Evolutionary conservation across 1,140 invertebrate species (phyloP), one percentile per base, ranked within the genome.

Genomic region (Phymastichus coffea): DNA sequence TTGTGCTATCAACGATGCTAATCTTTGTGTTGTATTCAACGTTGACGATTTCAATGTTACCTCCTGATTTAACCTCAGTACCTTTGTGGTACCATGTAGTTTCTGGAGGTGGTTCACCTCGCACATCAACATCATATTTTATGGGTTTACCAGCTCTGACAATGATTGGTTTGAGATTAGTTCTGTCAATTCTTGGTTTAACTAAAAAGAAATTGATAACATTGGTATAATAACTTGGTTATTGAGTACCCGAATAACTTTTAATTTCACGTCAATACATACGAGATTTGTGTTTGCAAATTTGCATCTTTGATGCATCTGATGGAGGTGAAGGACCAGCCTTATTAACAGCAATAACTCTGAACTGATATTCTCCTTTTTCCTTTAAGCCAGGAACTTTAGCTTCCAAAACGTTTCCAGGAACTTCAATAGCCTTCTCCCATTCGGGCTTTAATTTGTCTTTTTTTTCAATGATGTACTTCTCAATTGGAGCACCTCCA

Each of bases 391-490:
- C 92, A 17, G 87, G 85, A 14, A 99, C 89, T 75, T 90, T 90
- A 33, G 86, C 92, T 62, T 89, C 86, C 0, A 87, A 76, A 52
- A 86, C 80, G 65, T 86, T 86, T n/a, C 91, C 92, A 58, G 91
- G 86, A 1, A 95, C 90, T 83, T 94, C 87, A 52, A 80, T 80
- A 8, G 87, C 89, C 66, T 87, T 89, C 68, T 92, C 85, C 90
- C 90, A 93, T 64, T 91, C 88, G 3, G 88, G 87, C 63, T 88
- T 90, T 66, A 79, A 83, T 66, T 87, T 88, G 70, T 94, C 92
- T 76, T 95, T 94, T 85, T 98, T 99, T 81, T 99, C 95, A 68
- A 99, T 93, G 46, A 98, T 91, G 75, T 98, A 99, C 79, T 97
- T 95, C 67, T 92, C 91, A 69, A 99, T 93, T 7, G 94, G 92